A percentile compares a stretch with the other conserved stretches of the same genome.
phyloP scores from a whole-genome alignment of 2,113 vertebrate species.

The Axis porcinus region DNA sequence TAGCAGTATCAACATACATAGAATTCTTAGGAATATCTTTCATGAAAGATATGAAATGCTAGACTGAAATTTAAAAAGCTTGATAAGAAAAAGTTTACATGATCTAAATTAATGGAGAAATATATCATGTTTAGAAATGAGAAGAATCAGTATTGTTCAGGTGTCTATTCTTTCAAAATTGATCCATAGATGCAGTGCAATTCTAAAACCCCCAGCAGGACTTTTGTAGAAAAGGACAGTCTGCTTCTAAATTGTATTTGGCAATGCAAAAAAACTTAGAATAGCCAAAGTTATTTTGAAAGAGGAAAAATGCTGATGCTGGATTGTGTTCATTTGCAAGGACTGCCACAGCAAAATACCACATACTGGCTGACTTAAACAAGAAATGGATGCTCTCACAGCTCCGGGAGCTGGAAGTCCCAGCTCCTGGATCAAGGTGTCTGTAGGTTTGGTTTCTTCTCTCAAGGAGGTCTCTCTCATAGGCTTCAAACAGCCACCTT shows the following conservation, averaged over 20 bases:
- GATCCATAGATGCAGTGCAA: not conserved
- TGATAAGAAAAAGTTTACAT: not conserved
- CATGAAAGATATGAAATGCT: not conserved
- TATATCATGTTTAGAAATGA: not conserved
- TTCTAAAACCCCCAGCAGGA: not conserved
- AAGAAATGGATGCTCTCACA: not conserved
- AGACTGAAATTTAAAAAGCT: not conserved
- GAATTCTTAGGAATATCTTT: not conserved
- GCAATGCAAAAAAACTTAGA: not conserved
- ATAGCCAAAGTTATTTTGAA: not conserved
- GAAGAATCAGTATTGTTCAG: not conserved
- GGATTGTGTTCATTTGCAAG: not conserved
- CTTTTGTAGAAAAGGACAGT: not conserved
- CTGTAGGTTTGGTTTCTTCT: not conserved
- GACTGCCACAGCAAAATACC: not conserved
- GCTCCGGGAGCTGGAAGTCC: not conserved
- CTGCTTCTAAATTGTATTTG: not conserved
- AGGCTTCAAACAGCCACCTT: not conserved
- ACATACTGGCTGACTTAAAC: not conserved
- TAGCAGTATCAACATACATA: not conserved
- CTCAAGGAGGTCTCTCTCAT: not conserved
- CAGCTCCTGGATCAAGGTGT: not conserved
- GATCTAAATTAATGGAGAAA: not conserved
- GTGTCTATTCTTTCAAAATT: not conserved
- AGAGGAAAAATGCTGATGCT: not conserved